Conservation (phyloP, 2,797 vertebrate genomes). For the Meda fulgida region DNA sequence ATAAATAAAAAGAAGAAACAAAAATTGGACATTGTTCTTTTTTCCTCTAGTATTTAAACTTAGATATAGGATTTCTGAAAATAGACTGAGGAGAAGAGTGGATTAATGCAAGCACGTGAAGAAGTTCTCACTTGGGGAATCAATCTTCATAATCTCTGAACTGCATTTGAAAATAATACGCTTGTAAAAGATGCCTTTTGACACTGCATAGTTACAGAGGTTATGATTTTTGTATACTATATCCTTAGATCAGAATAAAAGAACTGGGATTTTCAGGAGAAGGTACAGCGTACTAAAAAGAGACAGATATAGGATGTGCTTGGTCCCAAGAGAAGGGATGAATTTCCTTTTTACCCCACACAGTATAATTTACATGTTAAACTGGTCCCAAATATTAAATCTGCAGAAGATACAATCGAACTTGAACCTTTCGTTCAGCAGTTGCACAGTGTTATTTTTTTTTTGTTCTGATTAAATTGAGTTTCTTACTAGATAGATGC, state of each 20-base stretch:
- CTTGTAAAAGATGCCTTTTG: constrained; percentile 1
- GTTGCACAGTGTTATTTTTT: background rate
- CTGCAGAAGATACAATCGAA: background rate
- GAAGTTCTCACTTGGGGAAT: constrained; percentile 52
- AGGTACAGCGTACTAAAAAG: constrained; percentile 1
- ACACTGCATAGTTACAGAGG: constrained; percentile 24
- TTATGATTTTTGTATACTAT: constrained; percentile 9
- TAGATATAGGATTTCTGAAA: constrained; percentile 36
- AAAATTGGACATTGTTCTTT: constrained; percentile 53
- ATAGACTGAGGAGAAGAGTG: constrained; percentile 41
- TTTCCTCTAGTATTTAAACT: constrained; percentile 39
- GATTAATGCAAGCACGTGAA: constrained; percentile 27
- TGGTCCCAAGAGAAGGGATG: background rate
- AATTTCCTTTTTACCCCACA: background rate
- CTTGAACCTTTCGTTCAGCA: too few species aligned
- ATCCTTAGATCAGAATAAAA: background rate
- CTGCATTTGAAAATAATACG: constrained; percentile 19
- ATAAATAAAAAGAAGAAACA: constrained; percentile 64
- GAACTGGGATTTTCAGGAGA: background rate
- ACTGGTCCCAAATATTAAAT: background rate
- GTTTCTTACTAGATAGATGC: background rate
- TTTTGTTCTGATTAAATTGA: background rate
- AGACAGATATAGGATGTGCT: background rate
- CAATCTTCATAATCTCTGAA: constrained; percentile 10
- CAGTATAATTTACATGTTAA: background rate